Evolutionary conservation across 2,888 invertebrate genomes (phyloP).

Genomic region (Ormyrus pomaceus): DNA sequence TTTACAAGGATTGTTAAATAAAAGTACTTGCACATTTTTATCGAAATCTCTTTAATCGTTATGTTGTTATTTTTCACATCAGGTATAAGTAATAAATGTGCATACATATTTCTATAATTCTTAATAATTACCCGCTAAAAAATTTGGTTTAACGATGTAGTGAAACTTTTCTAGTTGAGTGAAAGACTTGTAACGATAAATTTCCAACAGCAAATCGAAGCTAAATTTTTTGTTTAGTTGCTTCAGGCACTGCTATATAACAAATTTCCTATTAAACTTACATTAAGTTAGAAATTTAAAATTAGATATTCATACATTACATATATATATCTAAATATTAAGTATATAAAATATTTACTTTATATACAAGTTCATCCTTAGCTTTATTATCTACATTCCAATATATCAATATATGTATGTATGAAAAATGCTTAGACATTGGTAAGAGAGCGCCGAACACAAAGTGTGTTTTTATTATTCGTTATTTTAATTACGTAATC

Average conservation of each 20-base stretch:
- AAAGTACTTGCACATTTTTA: constrained; percentile 1
- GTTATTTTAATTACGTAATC: not conserved
- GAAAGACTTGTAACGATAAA: constrained; percentile 36
- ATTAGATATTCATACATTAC: constrained; percentile 3
- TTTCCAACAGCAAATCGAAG: constrained; percentile 36
- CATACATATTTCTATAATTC: constrained; percentile 4
- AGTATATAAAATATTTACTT: constrained; percentile 52
- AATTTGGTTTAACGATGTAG: constrained; percentile 16
- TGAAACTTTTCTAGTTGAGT: constrained; percentile 21
- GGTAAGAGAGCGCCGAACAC: constrained; percentile 2
- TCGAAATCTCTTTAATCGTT: constrained; percentile 24
- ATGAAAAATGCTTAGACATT: constrained; percentile 14
- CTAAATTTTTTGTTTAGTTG: constrained; percentile 10
- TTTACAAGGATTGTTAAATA: not conserved
- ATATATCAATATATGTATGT: not conserved
- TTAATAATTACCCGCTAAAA: constrained; percentile 25
- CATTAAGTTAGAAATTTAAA: constrained; percentile 8
- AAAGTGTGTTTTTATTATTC: constrained; percentile 5
- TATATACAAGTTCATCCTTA: constrained; percentile 18
- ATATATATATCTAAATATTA: constrained; percentile 10
- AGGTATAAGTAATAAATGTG: constrained; percentile 13
- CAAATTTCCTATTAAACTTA: constrained; percentile 33
- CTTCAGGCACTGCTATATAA: constrained; percentile 43
- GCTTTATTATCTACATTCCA: constrained; percentile 20
- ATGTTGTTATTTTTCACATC: constrained; percentile 1